These are phyloP conservation scores for Selenia dentaria DNA, from an alignment of 2,888 invertebrate genomes.

Conservation along the genomic window DNA sequence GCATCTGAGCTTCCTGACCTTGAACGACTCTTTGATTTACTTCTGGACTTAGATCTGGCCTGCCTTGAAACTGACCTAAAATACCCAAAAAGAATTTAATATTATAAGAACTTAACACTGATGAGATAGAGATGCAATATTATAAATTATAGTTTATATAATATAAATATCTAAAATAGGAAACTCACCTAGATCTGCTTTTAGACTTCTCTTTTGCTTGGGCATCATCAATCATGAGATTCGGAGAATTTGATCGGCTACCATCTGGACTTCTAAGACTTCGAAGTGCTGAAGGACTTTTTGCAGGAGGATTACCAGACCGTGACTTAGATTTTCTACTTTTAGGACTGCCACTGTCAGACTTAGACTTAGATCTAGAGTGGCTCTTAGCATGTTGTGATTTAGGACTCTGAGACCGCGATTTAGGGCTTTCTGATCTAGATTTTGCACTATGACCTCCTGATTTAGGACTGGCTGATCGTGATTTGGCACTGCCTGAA, in stretches of 20 bases:
- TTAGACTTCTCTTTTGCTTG: slow-evolving; percentile 64
- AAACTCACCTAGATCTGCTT: slow-evolving; percentile 65
- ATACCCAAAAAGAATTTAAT: slow-evolving; percentile 6
- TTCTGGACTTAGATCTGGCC: slow-evolving; percentile 68
- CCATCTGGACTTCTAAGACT: slow-evolving; percentile 56
- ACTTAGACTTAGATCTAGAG: slow-evolving; percentile 31
- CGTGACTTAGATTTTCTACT: slow-evolving; percentile 40
- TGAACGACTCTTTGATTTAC: slow-evolving; percentile 73
- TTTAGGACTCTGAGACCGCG: slow-evolving; percentile 50
- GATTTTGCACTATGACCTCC: slow-evolving; percentile 59
- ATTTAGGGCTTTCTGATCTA: slow-evolving; percentile 58
- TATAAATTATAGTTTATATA: too few relatives aligned
- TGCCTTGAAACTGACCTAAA: slow-evolving; percentile 67
- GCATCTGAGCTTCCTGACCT: slow-evolving; percentile 68
- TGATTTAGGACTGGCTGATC: slow-evolving; percentile 62
- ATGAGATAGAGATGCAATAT: too few relatives aligned
- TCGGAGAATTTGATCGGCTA: slow-evolving; percentile 80
- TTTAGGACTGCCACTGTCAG: slow-evolving; percentile 28
- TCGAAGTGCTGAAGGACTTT: slow-evolving; percentile 54
- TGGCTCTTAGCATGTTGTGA: slow-evolving; percentile 51
- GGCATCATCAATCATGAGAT: slow-evolving; percentile 81
- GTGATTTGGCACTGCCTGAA: slow-evolving; percentile 56
- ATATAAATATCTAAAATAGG: too few relatives aligned
- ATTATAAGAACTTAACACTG: neutral
- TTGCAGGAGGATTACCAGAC: slow-evolving; percentile 38